A percentile compares a stretch with the other conserved stretches of the same genome.
phyloP scores from a whole-genome alignment of 1,140 invertebrate species.

The Cecropterus lyciades region DNA sequence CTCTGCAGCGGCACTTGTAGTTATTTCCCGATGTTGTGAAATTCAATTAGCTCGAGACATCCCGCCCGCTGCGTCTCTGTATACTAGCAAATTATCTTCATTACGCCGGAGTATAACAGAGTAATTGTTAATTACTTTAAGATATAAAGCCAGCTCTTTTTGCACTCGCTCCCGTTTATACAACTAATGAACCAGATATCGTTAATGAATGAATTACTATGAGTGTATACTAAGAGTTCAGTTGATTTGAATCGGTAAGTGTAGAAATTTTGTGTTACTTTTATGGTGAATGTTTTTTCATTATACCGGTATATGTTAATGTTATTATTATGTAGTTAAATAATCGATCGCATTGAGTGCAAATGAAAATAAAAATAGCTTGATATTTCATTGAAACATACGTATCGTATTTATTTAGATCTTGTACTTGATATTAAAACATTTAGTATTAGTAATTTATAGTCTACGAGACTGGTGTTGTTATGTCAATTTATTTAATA shows the following conservation, averaged over 20 bases:
- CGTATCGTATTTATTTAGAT: no score
- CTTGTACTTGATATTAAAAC: no score
- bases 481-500: no score
- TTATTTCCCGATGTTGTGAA: slow-evolving; percentile 66
- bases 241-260: not conserved
- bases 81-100: slow-evolving; percentile 71
- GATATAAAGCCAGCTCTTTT: slow-evolving; percentile 50
- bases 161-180: slow-evolving; percentile 17
- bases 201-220: slow-evolving; percentile 7
- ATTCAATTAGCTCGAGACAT: slow-evolving; percentile 70
- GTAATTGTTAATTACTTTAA: slow-evolving; percentile 75
- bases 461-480: no score
- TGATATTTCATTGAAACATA: no score
- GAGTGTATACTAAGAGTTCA: not conserved
- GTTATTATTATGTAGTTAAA: no score
- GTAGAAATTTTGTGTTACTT: no score
- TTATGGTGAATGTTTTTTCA: no score
- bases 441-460: no score
- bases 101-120: slow-evolving; percentile 65
- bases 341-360: no score
- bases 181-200: slow-evolving; percentile 35
- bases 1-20: slow-evolving; percentile 49
- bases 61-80: slow-evolving; percentile 57
- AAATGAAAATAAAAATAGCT: no score
- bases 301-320: no score